Percentiles rank a stretch among this genome's conserved stretches.
Evolutionary conservation across 2,888 invertebrate genomes (phyloP).

Genomic region (Pachliopta kotzebuea): DNA sequence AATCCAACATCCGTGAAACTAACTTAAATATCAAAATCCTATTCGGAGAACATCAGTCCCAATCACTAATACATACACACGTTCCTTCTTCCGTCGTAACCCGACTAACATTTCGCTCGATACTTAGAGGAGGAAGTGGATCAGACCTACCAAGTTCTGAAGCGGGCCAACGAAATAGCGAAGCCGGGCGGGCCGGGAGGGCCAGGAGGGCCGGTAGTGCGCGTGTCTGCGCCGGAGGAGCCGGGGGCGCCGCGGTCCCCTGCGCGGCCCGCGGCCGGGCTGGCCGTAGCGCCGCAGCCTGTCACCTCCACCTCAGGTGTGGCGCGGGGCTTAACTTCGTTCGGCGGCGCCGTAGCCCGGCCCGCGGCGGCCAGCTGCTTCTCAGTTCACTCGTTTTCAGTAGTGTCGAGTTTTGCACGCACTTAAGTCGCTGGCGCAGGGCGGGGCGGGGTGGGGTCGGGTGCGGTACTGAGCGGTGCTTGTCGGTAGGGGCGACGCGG

Average conservation of each 20-base stretch:
- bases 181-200: conserved; percentile 77
- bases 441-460: conserved; percentile 52
- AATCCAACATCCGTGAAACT: conserved; percentile 48
- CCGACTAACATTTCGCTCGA: conserved; percentile 66
- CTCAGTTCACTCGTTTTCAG: conserved; percentile 73
- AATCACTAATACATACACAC: conserved; percentile 16
- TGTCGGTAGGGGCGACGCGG: conserved; percentile 76
- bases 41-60: conserved; percentile 26
- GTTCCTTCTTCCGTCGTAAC: conserved; percentile 16
- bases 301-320: conserved; percentile 86
- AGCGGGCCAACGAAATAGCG: conserved; percentile 94
- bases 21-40: conserved; percentile 47
- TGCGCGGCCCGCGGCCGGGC: conserved; percentile 73
- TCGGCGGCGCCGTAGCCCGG: conserved; percentile 32
- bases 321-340: conserved; percentile 66
- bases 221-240: conserved; percentile 61
- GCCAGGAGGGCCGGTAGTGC: conserved; percentile 72
- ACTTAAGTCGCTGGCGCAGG: conserved; percentile 67
- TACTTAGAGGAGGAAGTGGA: conserved; percentile 88
- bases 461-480: conserved; percentile 72
- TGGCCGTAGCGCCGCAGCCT: conserved; percentile 84
- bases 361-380: conserved; percentile 60
- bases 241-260: conserved; percentile 70
- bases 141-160: conserved; percentile 96
- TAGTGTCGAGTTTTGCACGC: conserved; percentile 76